Base-by-base conservation (phyloP, 2,888 invertebrate species). In the Caenorhabditis sp. region DNA sequence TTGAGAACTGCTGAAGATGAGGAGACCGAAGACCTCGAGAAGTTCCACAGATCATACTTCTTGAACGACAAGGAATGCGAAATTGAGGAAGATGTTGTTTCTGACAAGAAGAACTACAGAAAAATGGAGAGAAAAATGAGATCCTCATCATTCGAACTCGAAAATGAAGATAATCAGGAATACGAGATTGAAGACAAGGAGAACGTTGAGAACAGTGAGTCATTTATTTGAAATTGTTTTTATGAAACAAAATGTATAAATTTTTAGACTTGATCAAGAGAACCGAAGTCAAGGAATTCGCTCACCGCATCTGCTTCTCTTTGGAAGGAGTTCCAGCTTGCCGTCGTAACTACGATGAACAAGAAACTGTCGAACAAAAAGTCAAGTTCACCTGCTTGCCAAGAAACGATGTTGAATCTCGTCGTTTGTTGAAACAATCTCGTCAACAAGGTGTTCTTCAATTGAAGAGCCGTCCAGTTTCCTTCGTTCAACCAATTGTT, bases 1-100 rank as follows among this genome's bases (percentile, higher is more conserved):
- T 81, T 83, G 77, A 77, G 77, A 59, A 77, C 69, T 52, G 80
- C 83, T 62, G 77, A 82, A 58, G 76, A 83, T 67, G 52, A 72
- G 26, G 67, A 77, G 26, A 73, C 75, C 36, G 72, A 77, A 26
- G 81, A 85, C 72, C 25, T 85, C 63, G 78, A 83, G 65, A 76
- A 79, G 43, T 86, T 85, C 84, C 84, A 85, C 75, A 78, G 82
- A 64, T 83, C 82, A 26, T 86, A 81, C 79, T 65, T 80, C 63
- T 59, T 73, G 49, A 63, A 75, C 59, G 66, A 79, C 52, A 70
- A 76, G 26, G 70, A 78, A 59, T 78, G 76, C 61, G 63, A 71
- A 21, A 56, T 69, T 52, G 76, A 76, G 54, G 70, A 78, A 38
- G 63, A 69, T 14, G 59, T 59, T 43, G 43, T 43, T 43, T 67